These are phyloP conservation scores for Rhopalosiphum maidis DNA, from an alignment of 1,140 invertebrate species.

Conservation along the genomic window DNA sequence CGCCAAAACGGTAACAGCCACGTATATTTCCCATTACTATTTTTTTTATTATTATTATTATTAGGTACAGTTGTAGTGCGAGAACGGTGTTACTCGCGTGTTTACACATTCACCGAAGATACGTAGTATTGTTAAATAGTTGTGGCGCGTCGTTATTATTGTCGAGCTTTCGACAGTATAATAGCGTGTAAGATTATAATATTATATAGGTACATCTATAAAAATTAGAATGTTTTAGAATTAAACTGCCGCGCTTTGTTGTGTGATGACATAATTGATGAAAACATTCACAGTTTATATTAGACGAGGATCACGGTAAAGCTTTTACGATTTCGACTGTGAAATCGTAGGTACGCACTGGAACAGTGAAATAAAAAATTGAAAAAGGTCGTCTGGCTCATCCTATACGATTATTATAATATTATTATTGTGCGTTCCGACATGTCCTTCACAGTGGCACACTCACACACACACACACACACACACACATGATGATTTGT, in stretches of 20 bases:
- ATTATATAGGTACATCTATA: background rate
- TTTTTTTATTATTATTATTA: background rate
- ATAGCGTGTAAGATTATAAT: too few relatives aligned
- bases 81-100: background rate
- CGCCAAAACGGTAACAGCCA: background rate
- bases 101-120: background rate
- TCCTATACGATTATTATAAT: background rate
- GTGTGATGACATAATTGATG: background rate
- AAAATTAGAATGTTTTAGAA: background rate
- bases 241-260: background rate
- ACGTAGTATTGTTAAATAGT: background rate
- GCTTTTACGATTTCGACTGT: background rate
- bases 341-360: background rate
- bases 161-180: background rate
- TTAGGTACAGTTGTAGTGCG: background rate
- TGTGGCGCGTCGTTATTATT: background rate
- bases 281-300: background rate
- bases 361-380: background rate
- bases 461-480: background rate
- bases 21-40: background rate
- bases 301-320: background rate
- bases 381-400: background rate
- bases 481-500: background rate
- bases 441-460: conserved; percentile 35
- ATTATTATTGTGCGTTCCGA: background rate